Percentiles rank a stretch among this genome's conserved stretches.
Evolutionary conservation across 2,888 invertebrate genomes (phyloP).

Genomic region (Andricus curvator): DNA sequence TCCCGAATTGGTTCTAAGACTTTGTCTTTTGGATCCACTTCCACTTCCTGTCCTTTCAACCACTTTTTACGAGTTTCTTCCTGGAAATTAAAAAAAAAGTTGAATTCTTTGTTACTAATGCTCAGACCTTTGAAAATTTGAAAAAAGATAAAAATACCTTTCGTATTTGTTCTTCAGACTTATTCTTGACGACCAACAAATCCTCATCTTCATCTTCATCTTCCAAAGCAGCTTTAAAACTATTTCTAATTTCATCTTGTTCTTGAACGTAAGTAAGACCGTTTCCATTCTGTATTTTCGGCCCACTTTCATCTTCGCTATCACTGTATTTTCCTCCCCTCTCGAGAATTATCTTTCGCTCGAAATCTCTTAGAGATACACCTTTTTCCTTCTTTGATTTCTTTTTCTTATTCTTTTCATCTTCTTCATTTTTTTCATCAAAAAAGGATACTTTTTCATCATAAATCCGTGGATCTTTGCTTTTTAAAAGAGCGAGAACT

Average conservation of each 20-base stretch:
- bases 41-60: conserved; percentile 86
- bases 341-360: conserved; percentile 86
- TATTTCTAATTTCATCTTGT: conserved; percentile 83
- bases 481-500: conserved; percentile 91
- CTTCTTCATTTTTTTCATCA: conserved; percentile 65
- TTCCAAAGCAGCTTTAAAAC: conserved; percentile 81
- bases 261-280: conserved; percentile 83
- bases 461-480: conserved; percentile 94
- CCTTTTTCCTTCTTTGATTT: conserved; percentile 80
- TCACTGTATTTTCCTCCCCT: conserved; percentile 81
- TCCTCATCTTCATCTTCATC: conserved; percentile 81
- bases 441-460: conserved; percentile 88
- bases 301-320: conserved; percentile 70
- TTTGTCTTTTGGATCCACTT: conserved; percentile 81
- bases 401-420: conserved; percentile 63
- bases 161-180: conserved; percentile 77
- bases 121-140: neutral
- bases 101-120: neutral
- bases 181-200: conserved; percentile 68
- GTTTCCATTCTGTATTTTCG: conserved; percentile 58
- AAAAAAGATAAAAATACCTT: conserved; percentile 51
- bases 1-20: conserved; percentile 88
- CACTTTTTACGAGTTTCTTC: conserved; percentile 87
- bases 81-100: conserved; percentile 57
- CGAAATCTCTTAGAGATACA: conserved; percentile 88